Base-by-base conservation (phyloP, 1,140 invertebrate species). In the Caenorhabditis tropicalis region DNA sequence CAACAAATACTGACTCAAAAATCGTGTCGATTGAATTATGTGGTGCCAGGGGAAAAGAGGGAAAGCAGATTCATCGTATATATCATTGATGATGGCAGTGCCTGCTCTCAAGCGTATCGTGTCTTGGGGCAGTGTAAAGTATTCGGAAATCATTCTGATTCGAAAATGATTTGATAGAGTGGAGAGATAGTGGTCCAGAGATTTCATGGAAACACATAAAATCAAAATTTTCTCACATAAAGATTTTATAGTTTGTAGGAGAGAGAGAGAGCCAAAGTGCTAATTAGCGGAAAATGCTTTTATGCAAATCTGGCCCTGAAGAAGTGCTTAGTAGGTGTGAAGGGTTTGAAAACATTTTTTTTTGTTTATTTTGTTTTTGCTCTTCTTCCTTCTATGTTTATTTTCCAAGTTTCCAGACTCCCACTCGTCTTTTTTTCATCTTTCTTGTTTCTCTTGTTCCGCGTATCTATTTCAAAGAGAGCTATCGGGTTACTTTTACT, bases 11-110 rank as follows among this genome's bases (percentile, higher is more conserved):
- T 43, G 65, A 39, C 65, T 74, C 21, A 74, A 74, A 74, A 74
- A 74, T 74, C 65, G 65, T 74, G 65, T 74, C 65, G 21, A 74
- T 74, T 74, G 65, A 74, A 74, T 74, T 74, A 74, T 74, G 65
- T 74, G 65, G 65, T 74, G 65, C 65, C 65, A 5, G 53, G 49
- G 19, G 7, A n/a, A 7, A 51, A n/a, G 2, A 51, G 19, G 43
- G 4, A n/a, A n/a, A n/a, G n/a, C n/a, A n/a, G 49, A n/a, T 6
- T n/a, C n/a, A 36, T 65, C 58, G 53, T 65, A 43, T 74, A 74
- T 74, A 74, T 74, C 65, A 74, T 74, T 74, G 31, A 33, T 74
- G 65, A 74, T 46, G 65, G 36, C 9, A 7, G 36, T 31, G 29
- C 21, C n/a, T 43, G 21, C 29, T 43, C 36, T 43, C 39, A 43